Base-by-base conservation (phyloP, 2,113 vertebrate genomes). In the Sinosuthora webbiana region DNA sequence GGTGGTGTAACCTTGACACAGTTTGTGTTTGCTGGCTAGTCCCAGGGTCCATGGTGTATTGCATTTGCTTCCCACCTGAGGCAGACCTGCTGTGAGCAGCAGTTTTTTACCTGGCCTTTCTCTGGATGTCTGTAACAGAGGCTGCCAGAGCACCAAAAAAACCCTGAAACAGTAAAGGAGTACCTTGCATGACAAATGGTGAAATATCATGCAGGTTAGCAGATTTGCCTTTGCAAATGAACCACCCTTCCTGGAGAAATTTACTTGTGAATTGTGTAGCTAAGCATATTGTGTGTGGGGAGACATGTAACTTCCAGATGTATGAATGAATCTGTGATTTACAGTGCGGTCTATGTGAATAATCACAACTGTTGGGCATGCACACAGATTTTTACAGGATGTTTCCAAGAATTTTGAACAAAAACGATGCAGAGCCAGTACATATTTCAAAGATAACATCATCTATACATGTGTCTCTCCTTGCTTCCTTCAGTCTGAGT, bases 361-460 rank as follows among this genome's bases (percentile, higher is more conserved):
- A 80, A 74, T 77, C 84, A 45, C 47, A 88, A 80, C 59, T 73
- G 45, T 83, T 92, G 76, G 78, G 83, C 65, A 41, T 17, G 35
- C 44, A 55, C 50, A 37, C 63, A 89, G 57, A 87, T 93, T 93
- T 93, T 84, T 93, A 56, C 35, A 70, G 94, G 45, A 87, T 57
- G 63, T 85, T 96, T 94, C 84, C 92, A 89, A 92, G 78, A 69
- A 69, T 89, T 93, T 75, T 76, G 78, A 90, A 82, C 59, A 63
- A 90, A 90, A 88, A 70, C 9, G 24, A 87, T 60, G 47, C 4
- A 6, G 57, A 94, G 60, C 73, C 89, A 94, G 59, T 55, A 52
- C 78, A 93, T 94, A 93, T 94, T 94, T 87, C 78, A 83, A 83
- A 67, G 49, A 80, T 85, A 44, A 33, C 56, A 74, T 80, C 90